phyloP scores from a whole-genome alignment of 2,888 invertebrate genomes.

The Tupiocoris notatus region DNA sequence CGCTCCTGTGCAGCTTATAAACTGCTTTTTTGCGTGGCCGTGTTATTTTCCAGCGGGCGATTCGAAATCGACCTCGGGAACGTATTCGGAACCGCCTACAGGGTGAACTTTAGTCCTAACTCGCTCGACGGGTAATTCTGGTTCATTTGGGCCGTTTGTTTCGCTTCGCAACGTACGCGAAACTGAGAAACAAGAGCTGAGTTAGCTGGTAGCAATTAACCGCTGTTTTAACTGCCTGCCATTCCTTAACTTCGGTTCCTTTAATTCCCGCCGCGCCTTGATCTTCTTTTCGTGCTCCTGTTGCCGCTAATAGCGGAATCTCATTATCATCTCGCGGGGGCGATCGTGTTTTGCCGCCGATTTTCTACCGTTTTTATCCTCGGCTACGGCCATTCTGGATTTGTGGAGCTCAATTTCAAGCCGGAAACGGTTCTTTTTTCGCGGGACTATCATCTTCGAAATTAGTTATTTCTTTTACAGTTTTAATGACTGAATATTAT shows the following conservation, averaged over 20 bases:
- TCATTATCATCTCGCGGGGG: background rate
- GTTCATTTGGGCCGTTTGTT: background rate
- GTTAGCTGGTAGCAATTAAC: background rate
- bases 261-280: background rate
- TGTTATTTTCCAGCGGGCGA: too few relatives aligned
- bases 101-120: background rate
- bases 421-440: background rate
- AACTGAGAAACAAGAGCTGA: background rate
- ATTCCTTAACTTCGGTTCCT: background rate
- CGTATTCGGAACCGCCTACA: background rate
- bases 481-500: too few relatives aligned
- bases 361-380: too few relatives aligned
- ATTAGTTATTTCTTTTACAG: too few relatives aligned
- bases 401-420: background rate
- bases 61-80: too few relatives aligned
- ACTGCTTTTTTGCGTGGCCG: too few relatives aligned
- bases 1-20: too few relatives aligned
- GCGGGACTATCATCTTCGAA: too few relatives aligned
- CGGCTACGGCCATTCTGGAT: too few relatives aligned
- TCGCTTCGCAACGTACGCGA: background rate
- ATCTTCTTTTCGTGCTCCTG: background rate
- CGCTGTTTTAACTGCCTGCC: background rate
- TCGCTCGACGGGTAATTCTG: background rate
- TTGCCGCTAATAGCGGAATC: background rate
- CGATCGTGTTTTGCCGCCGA: too few relatives aligned